A percentile compares a stretch with the other conserved stretches of the same genome.
Evolutionary conservation across 2,888 invertebrate species (phyloP).

Genomic region (Mesochorus sp.): DNA sequence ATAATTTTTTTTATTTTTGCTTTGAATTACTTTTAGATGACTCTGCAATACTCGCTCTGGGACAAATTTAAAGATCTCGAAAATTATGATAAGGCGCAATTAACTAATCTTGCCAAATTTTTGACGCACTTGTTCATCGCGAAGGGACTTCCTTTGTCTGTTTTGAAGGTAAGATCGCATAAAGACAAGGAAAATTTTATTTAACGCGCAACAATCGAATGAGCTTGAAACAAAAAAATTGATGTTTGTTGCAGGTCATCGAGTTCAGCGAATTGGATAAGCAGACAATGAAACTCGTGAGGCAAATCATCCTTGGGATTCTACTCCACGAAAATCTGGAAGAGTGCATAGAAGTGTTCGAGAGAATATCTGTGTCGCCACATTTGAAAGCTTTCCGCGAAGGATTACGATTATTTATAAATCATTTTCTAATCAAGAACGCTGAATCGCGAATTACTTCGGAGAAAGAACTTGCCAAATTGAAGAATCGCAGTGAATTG

Average conservation of each 20-base stretch:
- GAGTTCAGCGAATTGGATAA: conserved; percentile 94
- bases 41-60: conserved; percentile 94
- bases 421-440: conserved; percentile 91
- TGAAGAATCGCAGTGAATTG: conserved; percentile 85
- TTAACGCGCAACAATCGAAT: conserved; percentile 3
- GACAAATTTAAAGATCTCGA: conserved; percentile 93
- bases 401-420: conserved; percentile 92
- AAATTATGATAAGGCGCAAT: conserved; percentile 85
- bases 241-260: conserved; percentile 85
- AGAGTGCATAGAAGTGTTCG: conserved; percentile 86
- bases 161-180: conserved; percentile 88
- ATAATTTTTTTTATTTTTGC: conserved; percentile 19
- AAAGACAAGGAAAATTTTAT: not conserved
- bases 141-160: conserved; percentile 90
- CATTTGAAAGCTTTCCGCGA: conserved; percentile 92
- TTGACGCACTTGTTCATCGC: conserved; percentile 90
- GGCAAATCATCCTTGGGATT: conserved; percentile 89
- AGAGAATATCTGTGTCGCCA: conserved; percentile 87
- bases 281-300: conserved; percentile 89
- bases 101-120: conserved; percentile 90
- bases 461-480: conserved; percentile 82
- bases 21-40: conserved; percentile 85
- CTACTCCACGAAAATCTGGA: conserved; percentile 87
- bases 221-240: not conserved
- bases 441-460: conserved; percentile 81